These are phyloP conservation scores for Amphipoea lucens DNA, from an alignment of 2,888 invertebrate genomes.

Conservation along the genomic window DNA sequence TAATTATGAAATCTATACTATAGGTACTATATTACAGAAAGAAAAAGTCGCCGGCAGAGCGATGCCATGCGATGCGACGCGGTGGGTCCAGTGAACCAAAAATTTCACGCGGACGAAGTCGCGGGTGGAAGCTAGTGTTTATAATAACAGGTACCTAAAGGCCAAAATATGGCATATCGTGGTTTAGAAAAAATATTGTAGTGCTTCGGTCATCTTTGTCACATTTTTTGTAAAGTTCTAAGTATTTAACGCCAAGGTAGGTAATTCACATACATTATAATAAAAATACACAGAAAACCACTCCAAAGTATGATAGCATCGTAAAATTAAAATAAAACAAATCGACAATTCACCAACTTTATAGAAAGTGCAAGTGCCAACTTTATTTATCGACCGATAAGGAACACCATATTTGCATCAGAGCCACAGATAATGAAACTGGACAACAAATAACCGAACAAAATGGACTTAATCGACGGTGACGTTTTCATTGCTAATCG, in stretches of 20 bases:
- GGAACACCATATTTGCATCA: constrained; percentile 71
- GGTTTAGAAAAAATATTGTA: neutral
- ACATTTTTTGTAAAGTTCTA: neutral
- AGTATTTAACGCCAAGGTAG: too few relatives aligned
- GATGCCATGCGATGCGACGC: too few relatives aligned
- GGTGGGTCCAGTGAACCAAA: too few relatives aligned
- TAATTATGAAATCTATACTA: neutral
- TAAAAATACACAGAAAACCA: constrained; percentile 30
- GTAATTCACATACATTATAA: neutral
- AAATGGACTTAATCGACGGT: constrained; percentile 67
- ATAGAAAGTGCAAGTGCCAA: constrained; percentile 73
- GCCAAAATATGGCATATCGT: too few relatives aligned
- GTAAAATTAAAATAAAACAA: constrained; percentile 63
- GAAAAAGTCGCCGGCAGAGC: too few relatives aligned
- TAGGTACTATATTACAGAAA: too few relatives aligned
- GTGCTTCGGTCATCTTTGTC: neutral
- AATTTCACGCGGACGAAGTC: neutral
- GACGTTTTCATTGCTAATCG: constrained; percentile 71
- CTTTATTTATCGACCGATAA: constrained; percentile 72
- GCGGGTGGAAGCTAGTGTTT: neutral
- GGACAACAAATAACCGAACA: constrained; percentile 69
- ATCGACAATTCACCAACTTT: constrained; percentile 63
- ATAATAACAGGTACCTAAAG: neutral
- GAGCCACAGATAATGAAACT: constrained; percentile 68
- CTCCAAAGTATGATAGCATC: constrained; percentile 15